Evolutionary conservation across 2,797 vertebrate species (phyloP), one percentile per base, ranked within the genome.

Genomic region (Eupleurogrammus muticus): DNA sequence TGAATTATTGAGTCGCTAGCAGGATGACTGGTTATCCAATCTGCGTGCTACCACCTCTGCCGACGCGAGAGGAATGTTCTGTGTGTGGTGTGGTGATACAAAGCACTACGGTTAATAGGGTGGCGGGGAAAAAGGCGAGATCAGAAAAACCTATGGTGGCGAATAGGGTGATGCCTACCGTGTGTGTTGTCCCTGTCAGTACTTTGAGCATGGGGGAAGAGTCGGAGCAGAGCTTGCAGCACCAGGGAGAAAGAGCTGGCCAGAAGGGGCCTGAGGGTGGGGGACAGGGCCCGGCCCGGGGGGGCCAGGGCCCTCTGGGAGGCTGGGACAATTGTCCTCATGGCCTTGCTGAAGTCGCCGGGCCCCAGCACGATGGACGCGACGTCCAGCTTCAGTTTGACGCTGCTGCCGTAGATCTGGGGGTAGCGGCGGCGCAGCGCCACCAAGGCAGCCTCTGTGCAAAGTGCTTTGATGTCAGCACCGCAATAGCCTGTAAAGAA

Each of bases 391-490:
- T 96, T 96, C 35, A 98, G 94, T 68, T 98, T 98, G 84, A 97
- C 95, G 54, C 97, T 98, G 93, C 96, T 98, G 87, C 95, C 92
- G 49, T 99, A 99, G 87, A 99, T 99, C 94, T 99, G 98, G 10
- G 98, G 98, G 66, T 99, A 99, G 68, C 96, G 96, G 64, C 98
- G 96, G 52, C 98, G 94, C 82, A 99, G 90, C 44, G 97, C 97
- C 69, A 94, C 95, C 92, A 99, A 94, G 83, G 97, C 95, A 71
- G 97, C 96, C 94, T 99, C 98, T 75, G 98, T 99, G 94, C 98
- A 99, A 97, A 99, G 96, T 95, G 98, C 97, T 96, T 99, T 99
- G 86, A 99, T 96, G 91, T 99, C 98, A 54, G 98, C 98, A 79
- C 98, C 98, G 40, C 98, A 99, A 92, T 99, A 99, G 88, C 98